Evolutionary conservation across 2,888 invertebrate species (phyloP).

Genomic region (Chaetogeoica ovagalla): DNA sequence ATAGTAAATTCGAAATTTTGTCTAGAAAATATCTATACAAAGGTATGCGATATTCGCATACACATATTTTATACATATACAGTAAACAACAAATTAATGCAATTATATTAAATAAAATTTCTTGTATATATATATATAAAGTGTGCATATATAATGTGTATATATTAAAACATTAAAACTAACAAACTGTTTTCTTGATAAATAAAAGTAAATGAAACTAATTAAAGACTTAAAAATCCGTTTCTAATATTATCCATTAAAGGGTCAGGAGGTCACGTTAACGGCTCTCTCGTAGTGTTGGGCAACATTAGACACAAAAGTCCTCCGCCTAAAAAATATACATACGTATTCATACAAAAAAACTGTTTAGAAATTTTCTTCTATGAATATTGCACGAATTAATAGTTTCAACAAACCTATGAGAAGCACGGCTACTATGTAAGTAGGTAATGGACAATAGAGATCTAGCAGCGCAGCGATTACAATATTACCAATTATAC

Average conservation of each 20-base stretch:
- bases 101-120: conserved; percentile 26
- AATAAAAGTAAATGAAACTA: conserved; percentile 30
- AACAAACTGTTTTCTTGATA: conserved; percentile 30
- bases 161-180: conserved; percentile 31
- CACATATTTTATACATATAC: conserved; percentile 27
- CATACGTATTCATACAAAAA: background rate
- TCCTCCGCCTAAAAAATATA: conserved; percentile 68
- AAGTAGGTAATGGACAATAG: conserved; percentile 89
- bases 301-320: conserved; percentile 85
- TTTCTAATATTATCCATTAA: conserved; percentile 16
- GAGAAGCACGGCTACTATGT: conserved; percentile 83
- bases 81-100: conserved; percentile 36
- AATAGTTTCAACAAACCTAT: conserved; percentile 62
- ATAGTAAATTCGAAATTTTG: conserved; percentile 27
- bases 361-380: background rate
- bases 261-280: conserved; percentile 60
- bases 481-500: conserved; percentile 84
- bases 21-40: conserved; percentile 42
- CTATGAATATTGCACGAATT: background rate
- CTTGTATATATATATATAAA: too few species aligned
- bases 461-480: conserved; percentile 84
- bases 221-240: conserved; percentile 9
- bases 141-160: conserved; percentile 30
- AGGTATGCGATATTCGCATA: background rate
- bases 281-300: conserved; percentile 82